Evolutionary conservation across 2,113 vertebrate genomes (phyloP).

Genomic region (Oreochromis aureus): DNA sequence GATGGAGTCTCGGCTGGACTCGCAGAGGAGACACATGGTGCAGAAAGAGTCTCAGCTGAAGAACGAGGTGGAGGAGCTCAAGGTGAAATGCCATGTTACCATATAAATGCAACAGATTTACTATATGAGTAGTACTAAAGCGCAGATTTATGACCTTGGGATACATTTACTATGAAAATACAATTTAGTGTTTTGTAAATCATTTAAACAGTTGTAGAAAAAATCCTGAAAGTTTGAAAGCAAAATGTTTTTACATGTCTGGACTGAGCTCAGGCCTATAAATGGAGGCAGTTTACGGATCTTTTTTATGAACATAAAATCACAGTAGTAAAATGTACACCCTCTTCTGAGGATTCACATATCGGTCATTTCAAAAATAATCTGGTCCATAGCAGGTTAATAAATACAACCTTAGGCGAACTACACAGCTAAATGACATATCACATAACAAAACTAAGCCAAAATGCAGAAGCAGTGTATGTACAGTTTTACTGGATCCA

Average conservation of each 20-base stretch:
- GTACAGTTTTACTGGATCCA: neutral
- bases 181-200: neutral
- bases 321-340: neutral
- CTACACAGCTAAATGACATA: neutral
- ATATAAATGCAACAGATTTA: neutral
- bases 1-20: slow-evolving; percentile 88
- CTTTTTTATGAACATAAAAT: neutral
- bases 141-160: neutral
- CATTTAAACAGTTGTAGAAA: neutral
- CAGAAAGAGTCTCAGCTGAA: slow-evolving; percentile 84
- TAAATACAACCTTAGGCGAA: neutral
- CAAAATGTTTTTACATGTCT: neutral
- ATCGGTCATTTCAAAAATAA: neutral
- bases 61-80: slow-evolving; percentile 84
- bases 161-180: neutral
- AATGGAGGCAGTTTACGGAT: neutral
- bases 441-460: neutral
- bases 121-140: neutral
- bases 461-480: neutral
- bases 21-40: slow-evolving; percentile 89
- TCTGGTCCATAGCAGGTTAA: neutral
- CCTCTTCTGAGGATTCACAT: neutral
- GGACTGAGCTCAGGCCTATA: neutral
- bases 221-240: neutral
- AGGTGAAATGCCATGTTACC: slow-evolving; percentile 65